Evolutionary conservation across 1,140 invertebrate species (phyloP).

Genomic region (roundworm (Caenorhabditis elegans)): WBcel235 BX284605.5:6678501-6679000

Average conservation of each 20-base stretch:
- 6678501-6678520: background rate
- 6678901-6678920: background rate
- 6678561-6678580: background rate
- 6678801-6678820: constrained; percentile 52
- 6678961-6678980: background rate
- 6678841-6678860: constrained; percentile 61
- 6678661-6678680: constrained; percentile 34
- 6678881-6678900: background rate
- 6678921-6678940: constrained; percentile 9
- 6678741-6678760: constrained; percentile 58
- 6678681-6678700: constrained; percentile 38
- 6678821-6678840: constrained; percentile 53
- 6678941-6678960: background rate
- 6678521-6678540: background rate
- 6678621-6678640: constrained; percentile 46
- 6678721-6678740: constrained; percentile 40
- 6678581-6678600: background rate
- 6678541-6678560: constrained; percentile 17
- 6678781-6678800: constrained; percentile 54
- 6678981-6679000: background rate
- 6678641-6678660: constrained; percentile 31
- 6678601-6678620: constrained; percentile 39
- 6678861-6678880: constrained; percentile 46
- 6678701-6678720: background rate
- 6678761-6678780: constrained; percentile 55